Percentiles rank a stretch among this genome's conserved stretches.
Conservation (phyloP, 1,140 invertebrate genomes). For the Ips nitidus region DNA sequence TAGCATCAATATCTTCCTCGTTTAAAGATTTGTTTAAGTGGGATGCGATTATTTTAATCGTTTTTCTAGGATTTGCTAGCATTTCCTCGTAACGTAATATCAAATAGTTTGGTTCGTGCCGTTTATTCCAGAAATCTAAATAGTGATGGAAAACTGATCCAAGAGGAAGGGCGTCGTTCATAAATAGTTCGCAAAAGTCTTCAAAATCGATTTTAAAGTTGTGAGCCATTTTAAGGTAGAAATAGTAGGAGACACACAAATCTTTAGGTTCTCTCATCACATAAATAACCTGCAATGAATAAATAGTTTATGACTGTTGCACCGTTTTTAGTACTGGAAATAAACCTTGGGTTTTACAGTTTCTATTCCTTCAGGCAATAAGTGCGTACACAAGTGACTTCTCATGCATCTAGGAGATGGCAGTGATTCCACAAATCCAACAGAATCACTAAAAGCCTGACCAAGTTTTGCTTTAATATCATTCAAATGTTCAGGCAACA, state of each 20-base stretch:
- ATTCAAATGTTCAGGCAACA: neutral
- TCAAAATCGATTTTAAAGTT: slow-evolving; percentile 72
- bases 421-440: slow-evolving; percentile 68
- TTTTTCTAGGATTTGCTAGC: slow-evolving; percentile 68
- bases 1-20: slow-evolving; percentile 64
- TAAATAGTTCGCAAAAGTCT: slow-evolving; percentile 79
- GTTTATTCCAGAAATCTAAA: slow-evolving; percentile 70
- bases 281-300: slow-evolving; percentile 83
- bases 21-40: slow-evolving; percentile 71
- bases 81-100: slow-evolving; percentile 87
- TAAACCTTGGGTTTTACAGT: slow-evolving; percentile 71
- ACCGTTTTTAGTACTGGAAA: slow-evolving; percentile 5
- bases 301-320: slow-evolving; percentile 4
- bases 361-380: slow-evolving; percentile 68
- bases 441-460: slow-evolving; percentile 57
- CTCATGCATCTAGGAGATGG: slow-evolving; percentile 74
- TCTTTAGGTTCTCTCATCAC: slow-evolving; percentile 92
- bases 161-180: slow-evolving; percentile 58
- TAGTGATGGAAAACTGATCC: slow-evolving; percentile 66
- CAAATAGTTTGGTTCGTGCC: slow-evolving; percentile 72
- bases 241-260: slow-evolving; percentile 87
- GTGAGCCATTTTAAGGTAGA: slow-evolving; percentile 77
- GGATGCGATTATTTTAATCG: slow-evolving; percentile 67
- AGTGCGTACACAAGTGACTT: slow-evolving; percentile 75
- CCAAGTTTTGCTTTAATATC: neutral